Conservation (phyloP, 2,113 vertebrate species). For the Cyanoramphus novaezelandiae region DNA sequence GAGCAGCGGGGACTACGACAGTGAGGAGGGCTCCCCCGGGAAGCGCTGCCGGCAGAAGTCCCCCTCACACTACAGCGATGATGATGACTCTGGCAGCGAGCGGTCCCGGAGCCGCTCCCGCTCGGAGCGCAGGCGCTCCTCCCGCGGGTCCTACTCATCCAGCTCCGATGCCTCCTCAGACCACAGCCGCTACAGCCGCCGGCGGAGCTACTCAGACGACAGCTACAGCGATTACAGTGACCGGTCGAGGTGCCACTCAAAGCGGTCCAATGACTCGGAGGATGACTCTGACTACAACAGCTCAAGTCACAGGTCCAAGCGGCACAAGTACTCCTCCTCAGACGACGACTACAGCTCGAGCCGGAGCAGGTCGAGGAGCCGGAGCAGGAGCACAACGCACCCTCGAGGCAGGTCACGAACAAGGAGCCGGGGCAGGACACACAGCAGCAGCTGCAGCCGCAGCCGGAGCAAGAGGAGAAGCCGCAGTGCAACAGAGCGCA, state of each 20-base stretch:
- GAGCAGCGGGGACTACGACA: constrained; percentile 86
- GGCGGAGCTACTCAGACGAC: constrained; percentile 87
- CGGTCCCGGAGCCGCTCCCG: constrained; percentile 86
- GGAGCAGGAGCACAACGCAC: constrained; percentile 80
- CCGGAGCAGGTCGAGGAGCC: constrained; percentile 84
- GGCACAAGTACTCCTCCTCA: constrained; percentile 83
- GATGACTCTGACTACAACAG: constrained; percentile 89
- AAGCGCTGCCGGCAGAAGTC: constrained; percentile 83
- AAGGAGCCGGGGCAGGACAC: constrained; percentile 84
- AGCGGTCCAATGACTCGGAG: constrained; percentile 84
- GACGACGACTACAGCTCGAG: constrained; percentile 85
- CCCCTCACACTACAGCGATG: constrained; percentile 83
- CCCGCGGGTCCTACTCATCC: constrained; percentile 85
- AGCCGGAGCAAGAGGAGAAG: constrained; percentile 85
- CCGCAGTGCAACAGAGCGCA: constrained; percentile 77
- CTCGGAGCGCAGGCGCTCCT: constrained; percentile 79
- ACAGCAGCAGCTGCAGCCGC: constrained; percentile 89
- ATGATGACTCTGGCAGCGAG: constrained; percentile 85
- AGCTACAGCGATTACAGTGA: constrained; percentile 95
- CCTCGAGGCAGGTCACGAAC: constrained; percentile 70
- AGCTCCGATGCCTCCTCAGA: constrained; percentile 90
- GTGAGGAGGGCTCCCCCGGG: constrained; percentile 81
- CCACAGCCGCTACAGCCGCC: constrained; percentile 85
- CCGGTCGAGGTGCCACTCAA: constrained; percentile 79
- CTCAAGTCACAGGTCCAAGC: constrained; percentile 83